Base-by-base conservation (phyloP, 2,797 vertebrate genomes). In the Masticophis lateralis region DNA sequence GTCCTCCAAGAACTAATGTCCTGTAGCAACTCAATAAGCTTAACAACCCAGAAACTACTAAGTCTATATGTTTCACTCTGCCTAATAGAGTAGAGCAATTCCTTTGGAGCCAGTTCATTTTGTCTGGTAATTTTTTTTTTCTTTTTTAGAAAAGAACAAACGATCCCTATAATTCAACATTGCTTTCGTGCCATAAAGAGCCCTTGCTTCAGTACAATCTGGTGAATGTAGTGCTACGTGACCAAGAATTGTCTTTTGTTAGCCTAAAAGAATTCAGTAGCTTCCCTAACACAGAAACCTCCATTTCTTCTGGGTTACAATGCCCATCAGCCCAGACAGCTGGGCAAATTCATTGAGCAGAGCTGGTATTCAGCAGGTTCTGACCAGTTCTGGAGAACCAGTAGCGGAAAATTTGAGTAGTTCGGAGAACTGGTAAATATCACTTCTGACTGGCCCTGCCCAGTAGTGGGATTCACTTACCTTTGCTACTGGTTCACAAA, bases 11-110 rank as follows among this genome's bases (percentile, higher is more conserved):
- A 59, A 9, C 94, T 27, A 91, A 69, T 88, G 27, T 61, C 90
- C 27, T 93, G 1, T 37, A 91, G 37, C 32, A 92, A 22, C 63
- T 94, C 59, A 90, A 51, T 91, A 87, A 94, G 57, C 60, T 93
- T 90, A 93, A 93, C 0, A 4, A 87, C 79, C 74, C 83, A 61
- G 87, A 93, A 91, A 94, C 91, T 69, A 90, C 92, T 74, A n/a
- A 18, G 3, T 86, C 8, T 91, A 61, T 32, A 93, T 93, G 59
- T 25, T 93, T 28, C 32, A 89, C 18, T 93, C 91, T 60, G 87
- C 1, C 89, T 94, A 93, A 91, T 5, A 4, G 89, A 53, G 20
- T 92, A 61, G n/a, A 92, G 57, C 61, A 87, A 5, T 79, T 92
- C 89, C 66, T 96, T 83, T 59, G 1, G 74, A 92, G 89, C 14